These are phyloP conservation scores for Thryonomys swinderianus DNA, from an alignment of 2,113 vertebrate species.

Conservation along the genomic window DNA sequence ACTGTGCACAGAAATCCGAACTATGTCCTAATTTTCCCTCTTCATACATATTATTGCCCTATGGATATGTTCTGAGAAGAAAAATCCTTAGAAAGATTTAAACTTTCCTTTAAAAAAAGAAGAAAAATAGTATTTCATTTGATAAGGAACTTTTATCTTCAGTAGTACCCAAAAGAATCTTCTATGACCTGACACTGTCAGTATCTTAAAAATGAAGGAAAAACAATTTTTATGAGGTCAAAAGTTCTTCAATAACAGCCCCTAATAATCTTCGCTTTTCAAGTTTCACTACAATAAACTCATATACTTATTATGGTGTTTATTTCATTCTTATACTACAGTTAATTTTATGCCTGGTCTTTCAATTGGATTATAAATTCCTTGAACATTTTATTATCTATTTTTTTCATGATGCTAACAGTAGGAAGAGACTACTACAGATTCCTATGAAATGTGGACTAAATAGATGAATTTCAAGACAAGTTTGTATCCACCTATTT, in stretches of 20 bases:
- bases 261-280: slow-evolving; percentile 45
- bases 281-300: slow-evolving; percentile 48
- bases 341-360: slow-evolving; percentile 51
- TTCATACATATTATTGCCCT: background rate
- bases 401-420: background rate
- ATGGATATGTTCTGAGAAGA: background rate
- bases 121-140: background rate
- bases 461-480: slow-evolving; percentile 43
- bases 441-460: background rate
- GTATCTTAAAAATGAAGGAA: slow-evolving; percentile 16
- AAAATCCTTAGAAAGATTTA: slow-evolving; percentile 20
- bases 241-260: slow-evolving; percentile 24
- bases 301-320: background rate
- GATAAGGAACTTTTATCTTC: background rate
- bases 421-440: background rate
- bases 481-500: background rate
- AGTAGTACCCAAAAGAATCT: background rate
- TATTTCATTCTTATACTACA: background rate
- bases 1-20: background rate
- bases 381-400: background rate
- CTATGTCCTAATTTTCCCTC: background rate
- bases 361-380: background rate
- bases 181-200: background rate
- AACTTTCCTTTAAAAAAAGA: background rate
- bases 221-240: slow-evolving; percentile 41